These are phyloP conservation scores for Goniozus legneri DNA, from an alignment of 1,140 invertebrate species.

Conservation along the genomic window DNA sequence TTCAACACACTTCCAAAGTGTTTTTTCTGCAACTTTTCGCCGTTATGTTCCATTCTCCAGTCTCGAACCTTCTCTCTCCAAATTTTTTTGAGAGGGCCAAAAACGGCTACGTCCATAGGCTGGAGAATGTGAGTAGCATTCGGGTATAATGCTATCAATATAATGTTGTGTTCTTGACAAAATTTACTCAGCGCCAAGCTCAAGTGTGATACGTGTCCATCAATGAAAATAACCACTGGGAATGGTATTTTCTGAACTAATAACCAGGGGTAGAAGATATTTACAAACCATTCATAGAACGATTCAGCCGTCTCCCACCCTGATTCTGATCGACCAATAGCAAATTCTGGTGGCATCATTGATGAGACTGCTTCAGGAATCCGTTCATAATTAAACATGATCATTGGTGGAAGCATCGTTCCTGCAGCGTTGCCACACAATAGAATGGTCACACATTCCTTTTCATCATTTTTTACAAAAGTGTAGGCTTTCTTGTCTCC, in stretches of 20 bases:
- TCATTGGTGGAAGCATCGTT: slow-evolving; percentile 27
- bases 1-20: slow-evolving; percentile 5
- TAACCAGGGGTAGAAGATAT: slow-evolving; percentile 3
- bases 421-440: slow-evolving; percentile 24
- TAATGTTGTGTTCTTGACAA: slow-evolving; percentile 27
- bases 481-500: slow-evolving; percentile 1
- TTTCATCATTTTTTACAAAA: slow-evolving; percentile 15
- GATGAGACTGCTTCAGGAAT: slow-evolving; percentile 14
- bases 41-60: slow-evolving; percentile 10
- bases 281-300: slow-evolving; percentile 2
- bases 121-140: slow-evolving; percentile 38
- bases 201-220: slow-evolving; percentile 35
- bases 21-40: slow-evolving; percentile 1
- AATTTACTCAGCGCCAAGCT: slow-evolving; percentile 20
- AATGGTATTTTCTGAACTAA: background rate
- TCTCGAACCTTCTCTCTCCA: slow-evolving; percentile 26
- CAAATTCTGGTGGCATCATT: slow-evolving; percentile 34
- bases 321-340: slow-evolving; percentile 20
- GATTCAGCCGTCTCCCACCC: slow-evolving; percentile 7
- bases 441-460: slow-evolving; percentile 23
- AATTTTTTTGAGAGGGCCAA: slow-evolving; percentile 26
- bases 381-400: slow-evolving; percentile 35
- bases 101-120: slow-evolving; percentile 36
- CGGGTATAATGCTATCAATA: slow-evolving; percentile 32
- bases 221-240: slow-evolving; percentile 20